Conservation (phyloP, 2,797 vertebrate species). For the Myotis planiceps region DNA sequence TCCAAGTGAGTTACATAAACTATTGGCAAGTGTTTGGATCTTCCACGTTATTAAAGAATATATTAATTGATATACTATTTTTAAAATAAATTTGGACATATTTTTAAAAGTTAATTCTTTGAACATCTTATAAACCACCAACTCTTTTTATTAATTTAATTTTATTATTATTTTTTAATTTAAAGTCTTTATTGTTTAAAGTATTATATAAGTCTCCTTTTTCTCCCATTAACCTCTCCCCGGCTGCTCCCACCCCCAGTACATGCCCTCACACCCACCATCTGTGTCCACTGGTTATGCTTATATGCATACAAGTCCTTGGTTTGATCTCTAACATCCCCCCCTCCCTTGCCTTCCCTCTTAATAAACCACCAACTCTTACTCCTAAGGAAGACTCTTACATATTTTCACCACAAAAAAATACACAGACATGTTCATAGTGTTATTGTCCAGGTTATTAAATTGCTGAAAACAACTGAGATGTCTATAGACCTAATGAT, state of each 20-base stretch:
- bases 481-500: background rate
- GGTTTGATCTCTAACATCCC: too few relatives aligned
- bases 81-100: background rate
- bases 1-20: background rate
- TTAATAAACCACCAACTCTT: background rate
- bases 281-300: too few relatives aligned
- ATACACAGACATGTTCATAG: background rate
- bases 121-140: background rate
- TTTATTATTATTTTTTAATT: too few relatives aligned
- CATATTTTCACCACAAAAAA: background rate
- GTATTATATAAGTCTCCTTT: too few relatives aligned
- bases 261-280: too few relatives aligned
- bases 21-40: background rate
- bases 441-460: background rate
- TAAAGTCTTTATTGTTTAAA: too few relatives aligned
- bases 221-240: too few relatives aligned
- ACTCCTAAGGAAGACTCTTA: background rate
- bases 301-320: too few relatives aligned
- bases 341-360: too few relatives aligned
- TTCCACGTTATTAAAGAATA: background rate
- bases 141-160: too few relatives aligned
- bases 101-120: background rate
- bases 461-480: background rate
- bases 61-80: background rate
- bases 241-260: too few relatives aligned